Base-by-base conservation (phyloP, 2,113 vertebrate genomes). In the Jacana jacana region DNA sequence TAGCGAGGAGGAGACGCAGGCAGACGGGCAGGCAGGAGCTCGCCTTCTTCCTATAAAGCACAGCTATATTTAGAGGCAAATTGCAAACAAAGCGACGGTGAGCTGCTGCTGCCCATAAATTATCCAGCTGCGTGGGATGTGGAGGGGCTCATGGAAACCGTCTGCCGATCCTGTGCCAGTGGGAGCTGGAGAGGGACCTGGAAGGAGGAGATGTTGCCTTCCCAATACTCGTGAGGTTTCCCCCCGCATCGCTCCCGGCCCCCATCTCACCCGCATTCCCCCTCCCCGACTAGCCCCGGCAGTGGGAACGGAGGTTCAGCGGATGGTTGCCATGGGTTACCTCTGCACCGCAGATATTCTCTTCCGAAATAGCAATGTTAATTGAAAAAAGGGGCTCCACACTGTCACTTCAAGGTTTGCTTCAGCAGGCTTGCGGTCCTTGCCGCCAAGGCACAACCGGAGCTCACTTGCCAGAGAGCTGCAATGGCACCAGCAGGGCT, bases 271-370 rank as follows among this genome's bases (percentile, higher is more conserved):
- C 85, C 86, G 10, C 76, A 6, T 75, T 91, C 92, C 92, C 94
- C 70, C 95, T 95, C 95, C 95, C 58, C 57, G 37, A 91, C 96
- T 96, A 97, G 92, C 95, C 94, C 93, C 83, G 48, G 93, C 95
- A 81, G 97, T 63, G 20, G 93, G 96, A 97, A 75, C 40, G 86
- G 88, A 33, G 48, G 85, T 89, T 97, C 97, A 96, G 95, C 93
- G 73, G 94, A 97, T 97, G 98, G 98, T 98, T 98, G 98, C 98
- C 89, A 98, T 98, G 98, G 98, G 98, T 98, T 98, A 98, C 98
- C 65, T 81, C 83, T 23, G 80, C 81, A 15, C 49, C 60, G 46
- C n/a, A 83, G 96, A 97, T 97, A 87, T 44, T 98, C 97, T 96
- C 95, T 97, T 97, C 98, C 83, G 40, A 98, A 98, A 98, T 95